These are phyloP conservation scores for Calcarius lapponicus DNA, from an alignment of 2,797 vertebrate species.

Conservation along the genomic window DNA sequence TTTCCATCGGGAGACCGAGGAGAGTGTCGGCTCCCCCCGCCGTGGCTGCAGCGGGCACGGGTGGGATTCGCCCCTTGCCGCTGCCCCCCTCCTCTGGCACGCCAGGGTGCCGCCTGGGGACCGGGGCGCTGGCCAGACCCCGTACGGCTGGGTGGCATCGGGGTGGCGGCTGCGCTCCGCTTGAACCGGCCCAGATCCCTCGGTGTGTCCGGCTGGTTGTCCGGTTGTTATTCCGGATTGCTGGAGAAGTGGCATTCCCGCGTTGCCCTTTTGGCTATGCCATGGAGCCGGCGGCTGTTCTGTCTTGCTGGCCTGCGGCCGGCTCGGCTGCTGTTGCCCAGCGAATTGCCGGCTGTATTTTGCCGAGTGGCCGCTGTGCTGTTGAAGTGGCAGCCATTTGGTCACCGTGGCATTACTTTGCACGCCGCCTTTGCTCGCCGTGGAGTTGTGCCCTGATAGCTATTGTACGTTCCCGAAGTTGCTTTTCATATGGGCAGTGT, in stretches of 20 bases:
- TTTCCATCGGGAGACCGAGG: not conserved
- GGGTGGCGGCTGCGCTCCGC: not conserved
- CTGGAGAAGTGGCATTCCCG: not conserved
- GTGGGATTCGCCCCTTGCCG: not conserved
- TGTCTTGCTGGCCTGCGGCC: not conserved
- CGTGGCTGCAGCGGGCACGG: not conserved
- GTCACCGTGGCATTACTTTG: slow-evolving; percentile 32
- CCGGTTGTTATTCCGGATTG: fast-evolving
- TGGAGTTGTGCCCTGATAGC: not conserved
- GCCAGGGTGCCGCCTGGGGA: not conserved
- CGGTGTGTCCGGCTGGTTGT: not conserved
- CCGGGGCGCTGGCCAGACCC: not conserved
- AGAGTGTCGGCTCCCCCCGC: not conserved
- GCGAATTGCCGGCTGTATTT: not conserved
- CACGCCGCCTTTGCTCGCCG: not conserved
- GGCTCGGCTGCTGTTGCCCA: not conserved
- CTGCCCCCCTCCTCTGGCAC: not conserved
- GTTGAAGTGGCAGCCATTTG: slow-evolving; percentile 53
- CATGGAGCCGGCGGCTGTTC: fast-evolving
- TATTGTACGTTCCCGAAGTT: not conserved
- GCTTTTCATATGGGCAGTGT: not conserved
- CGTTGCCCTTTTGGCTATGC: not conserved
- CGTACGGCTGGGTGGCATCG: not conserved
- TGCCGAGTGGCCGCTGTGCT: slow-evolving; percentile 9
- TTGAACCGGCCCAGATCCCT: not conserved